Evolutionary conservation across 2,888 invertebrate genomes (phyloP).

Genomic region (Lordiphosa fenestrarum): DNA sequence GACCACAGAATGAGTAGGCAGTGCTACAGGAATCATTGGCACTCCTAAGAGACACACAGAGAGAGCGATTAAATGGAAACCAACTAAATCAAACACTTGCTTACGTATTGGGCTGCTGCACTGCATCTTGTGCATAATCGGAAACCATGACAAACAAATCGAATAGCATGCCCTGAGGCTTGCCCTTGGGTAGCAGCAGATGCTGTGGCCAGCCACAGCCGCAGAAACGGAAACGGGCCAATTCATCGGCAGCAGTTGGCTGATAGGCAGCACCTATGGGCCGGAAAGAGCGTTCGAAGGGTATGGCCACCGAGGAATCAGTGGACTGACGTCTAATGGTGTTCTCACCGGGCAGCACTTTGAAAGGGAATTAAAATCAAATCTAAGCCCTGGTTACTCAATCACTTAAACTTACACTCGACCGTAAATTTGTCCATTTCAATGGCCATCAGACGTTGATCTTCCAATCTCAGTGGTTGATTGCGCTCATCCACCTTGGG

Average conservation of each 20-base stretch:
- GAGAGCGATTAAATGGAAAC: background rate
- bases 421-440: slow-evolving; percentile 86
- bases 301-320: slow-evolving; percentile 90
- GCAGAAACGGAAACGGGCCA: slow-evolving; percentile 88
- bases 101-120: slow-evolving; percentile 76
- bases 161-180: slow-evolving; percentile 83
- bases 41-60: slow-evolving; percentile 70
- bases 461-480: slow-evolving; percentile 82
- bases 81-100: slow-evolving; percentile 14
- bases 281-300: slow-evolving; percentile 90
- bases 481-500: slow-evolving; percentile 86
- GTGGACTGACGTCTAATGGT: slow-evolving; percentile 84
- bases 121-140: slow-evolving; percentile 84
- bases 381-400: slow-evolving; percentile 12
- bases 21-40: slow-evolving; percentile 84
- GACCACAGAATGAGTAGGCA: slow-evolving; percentile 86
- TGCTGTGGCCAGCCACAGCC: slow-evolving; percentile 95
- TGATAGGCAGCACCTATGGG: slow-evolving; percentile 84
- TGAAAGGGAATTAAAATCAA: slow-evolving; percentile 17
- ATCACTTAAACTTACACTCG: slow-evolving; percentile 81
- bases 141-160: slow-evolving; percentile 90
- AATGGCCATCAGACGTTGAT: slow-evolving; percentile 84
- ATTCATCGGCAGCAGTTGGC: slow-evolving; percentile 77
- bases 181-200: slow-evolving; percentile 89
- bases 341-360: slow-evolving; percentile 87